Evolutionary conservation across 1,140 invertebrate species (phyloP).

Genomic region (Eubasilissa regina): DNA sequence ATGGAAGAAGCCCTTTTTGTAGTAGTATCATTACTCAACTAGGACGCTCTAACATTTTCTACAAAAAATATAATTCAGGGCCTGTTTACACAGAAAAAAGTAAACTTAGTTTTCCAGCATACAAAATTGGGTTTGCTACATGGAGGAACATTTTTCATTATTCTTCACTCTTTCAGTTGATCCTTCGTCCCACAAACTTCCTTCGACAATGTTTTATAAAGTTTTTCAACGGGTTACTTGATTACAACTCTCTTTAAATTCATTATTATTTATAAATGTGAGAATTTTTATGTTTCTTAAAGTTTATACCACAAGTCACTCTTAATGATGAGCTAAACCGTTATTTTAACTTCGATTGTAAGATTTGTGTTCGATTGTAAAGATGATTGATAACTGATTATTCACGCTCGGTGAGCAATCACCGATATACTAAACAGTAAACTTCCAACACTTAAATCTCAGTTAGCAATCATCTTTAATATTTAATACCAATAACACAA

Average conservation of each 20-base stretch:
- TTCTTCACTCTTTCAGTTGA: conserved; percentile 22
- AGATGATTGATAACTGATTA: too few species aligned
- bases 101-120: not conserved
- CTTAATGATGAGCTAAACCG: too few species aligned
- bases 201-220: conserved; percentile 7
- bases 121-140: conserved; percentile 33
- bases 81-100: conserved; percentile 33
- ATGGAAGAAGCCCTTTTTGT: conserved; percentile 20
- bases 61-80: conserved; percentile 34
- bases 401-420: too few species aligned
- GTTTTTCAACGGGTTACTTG: not conserved
- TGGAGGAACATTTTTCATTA: conserved; percentile 36
- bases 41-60: conserved; percentile 10
- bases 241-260: not conserved
- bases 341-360: too few species aligned
- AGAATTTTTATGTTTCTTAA: too few species aligned
- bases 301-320: too few species aligned
- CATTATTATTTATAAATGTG: not conserved
- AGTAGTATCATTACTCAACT: conserved; percentile 43
- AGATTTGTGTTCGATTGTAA: too few species aligned
- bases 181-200: conserved; percentile 15
- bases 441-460: too few species aligned
- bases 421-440: too few species aligned
- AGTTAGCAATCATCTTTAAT: too few species aligned
- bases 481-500: too few species aligned